Evolutionary conservation across 2,113 vertebrate species (phyloP).

Genomic region (Elanoides forficatus): DNA sequence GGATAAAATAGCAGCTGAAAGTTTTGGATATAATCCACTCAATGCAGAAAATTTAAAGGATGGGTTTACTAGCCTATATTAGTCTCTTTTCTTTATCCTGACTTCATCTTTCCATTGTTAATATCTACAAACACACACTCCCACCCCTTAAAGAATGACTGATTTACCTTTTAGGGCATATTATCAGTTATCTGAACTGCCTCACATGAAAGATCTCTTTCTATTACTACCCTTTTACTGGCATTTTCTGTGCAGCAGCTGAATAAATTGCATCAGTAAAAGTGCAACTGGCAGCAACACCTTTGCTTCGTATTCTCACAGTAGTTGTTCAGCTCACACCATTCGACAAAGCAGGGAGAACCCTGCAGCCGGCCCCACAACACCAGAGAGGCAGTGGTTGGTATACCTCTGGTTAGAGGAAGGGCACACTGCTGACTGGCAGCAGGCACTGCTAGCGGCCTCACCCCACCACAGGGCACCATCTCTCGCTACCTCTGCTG

Average conservation of each 20-base stretch:
- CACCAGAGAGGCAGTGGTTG: rapidly evolving
- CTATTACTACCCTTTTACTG: not conserved
- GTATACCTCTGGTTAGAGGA: not conserved
- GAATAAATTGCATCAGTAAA: not conserved
- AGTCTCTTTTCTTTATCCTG: not conserved
- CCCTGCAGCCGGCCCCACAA: not conserved
- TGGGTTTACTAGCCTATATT: not conserved
- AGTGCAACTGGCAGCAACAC: not conserved
- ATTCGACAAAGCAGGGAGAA: too few species aligned
- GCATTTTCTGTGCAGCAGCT: not conserved
- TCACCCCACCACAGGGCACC: too few species aligned
- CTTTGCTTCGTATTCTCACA: not conserved
- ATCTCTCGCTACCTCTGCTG: rapidly evolving
- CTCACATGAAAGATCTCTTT: not conserved
- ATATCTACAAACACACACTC: not conserved
- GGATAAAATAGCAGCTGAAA: not conserved
- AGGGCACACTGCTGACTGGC: not conserved
- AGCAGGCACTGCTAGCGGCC: rapidly evolving
- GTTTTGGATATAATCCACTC: not conserved
- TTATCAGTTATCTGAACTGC: not conserved
- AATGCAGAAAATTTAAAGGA: not conserved
- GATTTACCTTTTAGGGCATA: not conserved
- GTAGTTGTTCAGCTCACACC: not conserved
- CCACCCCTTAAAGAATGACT: not conserved
- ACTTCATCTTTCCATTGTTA: not conserved